These are phyloP conservation scores for Torymus aiolomorphi DNA, from an alignment of 2,888 invertebrate species.

Conservation along the genomic window DNA sequence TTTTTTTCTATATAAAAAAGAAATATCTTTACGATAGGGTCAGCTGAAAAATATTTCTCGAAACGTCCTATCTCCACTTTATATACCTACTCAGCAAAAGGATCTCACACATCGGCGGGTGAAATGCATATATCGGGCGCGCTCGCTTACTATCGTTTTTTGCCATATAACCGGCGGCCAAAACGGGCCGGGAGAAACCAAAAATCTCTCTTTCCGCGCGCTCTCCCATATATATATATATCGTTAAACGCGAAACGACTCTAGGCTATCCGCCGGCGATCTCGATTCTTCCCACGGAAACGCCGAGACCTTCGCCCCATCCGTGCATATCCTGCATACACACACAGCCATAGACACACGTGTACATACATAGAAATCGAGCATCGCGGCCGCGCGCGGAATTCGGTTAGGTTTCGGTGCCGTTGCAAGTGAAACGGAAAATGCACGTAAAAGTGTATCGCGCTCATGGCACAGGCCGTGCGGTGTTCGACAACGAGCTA, in stretches of 20 bases:
- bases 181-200: background rate
- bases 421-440: conserved; percentile 42
- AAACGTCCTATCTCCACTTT: no score
- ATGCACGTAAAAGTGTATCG: conserved; percentile 38
- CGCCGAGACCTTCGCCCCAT: background rate
- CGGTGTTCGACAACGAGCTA: background rate
- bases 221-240: no score
- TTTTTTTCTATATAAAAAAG: no score
- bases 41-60: no score
- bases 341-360: background rate
- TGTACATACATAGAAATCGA: conserved; percentile 1
- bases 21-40: no score
- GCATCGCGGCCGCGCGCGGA: background rate
- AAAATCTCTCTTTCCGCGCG: no score
- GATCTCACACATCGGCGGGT: no score
- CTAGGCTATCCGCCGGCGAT: background rate
- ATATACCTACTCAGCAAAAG: no score
- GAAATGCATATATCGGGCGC: no score
- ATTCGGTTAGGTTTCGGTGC: conserved; percentile 37
- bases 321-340: background rate
- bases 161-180: background rate
- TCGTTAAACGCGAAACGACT: no score
- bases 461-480: background rate
- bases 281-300: conserved; percentile 25
- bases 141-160: background rate